Percentiles rank a stretch among this genome's conserved stretches.
Conservation (phyloP, 2,113 vertebrate species). For the Eublepharis macularius region DNA sequence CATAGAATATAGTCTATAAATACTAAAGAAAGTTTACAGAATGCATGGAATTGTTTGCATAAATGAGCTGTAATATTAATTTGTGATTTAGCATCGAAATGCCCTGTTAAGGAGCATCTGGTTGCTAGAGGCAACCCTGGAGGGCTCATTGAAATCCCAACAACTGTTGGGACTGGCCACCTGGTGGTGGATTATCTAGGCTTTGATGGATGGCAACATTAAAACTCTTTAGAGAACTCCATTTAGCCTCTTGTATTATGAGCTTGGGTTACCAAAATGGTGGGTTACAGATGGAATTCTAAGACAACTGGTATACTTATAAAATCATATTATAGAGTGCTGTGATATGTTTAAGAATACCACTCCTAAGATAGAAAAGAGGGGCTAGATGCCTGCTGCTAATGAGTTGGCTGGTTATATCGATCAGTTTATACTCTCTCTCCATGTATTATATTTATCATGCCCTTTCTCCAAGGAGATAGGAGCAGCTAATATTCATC, state of each 20-base stretch:
- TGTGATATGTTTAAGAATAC: not conserved
- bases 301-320: not conserved
- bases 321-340: not conserved
- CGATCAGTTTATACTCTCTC: too few species aligned
- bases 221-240: not conserved
- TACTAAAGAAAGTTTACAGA: not conserved
- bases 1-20: not conserved
- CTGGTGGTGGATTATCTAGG: not conserved
- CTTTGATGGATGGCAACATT: not conserved
- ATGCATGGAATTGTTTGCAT: not conserved
- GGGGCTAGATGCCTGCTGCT: not conserved
- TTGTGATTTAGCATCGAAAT: not conserved
- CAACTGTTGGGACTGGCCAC: not conserved
- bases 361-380: not conserved
- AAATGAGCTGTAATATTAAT: not conserved
- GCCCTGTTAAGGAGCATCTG: constrained; percentile 5
- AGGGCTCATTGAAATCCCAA: constrained; percentile 12
- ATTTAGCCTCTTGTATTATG: not conserved
- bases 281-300: not conserved
- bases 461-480: too few species aligned
- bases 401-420: not conserved
- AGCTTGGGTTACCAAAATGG: not conserved
- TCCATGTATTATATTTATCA: too few species aligned
- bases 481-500: too few species aligned
- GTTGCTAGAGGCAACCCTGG: constrained; percentile 11